Conservation (phyloP, 2,888 invertebrate genomes). For the Eumerus sabulonum region DNA sequence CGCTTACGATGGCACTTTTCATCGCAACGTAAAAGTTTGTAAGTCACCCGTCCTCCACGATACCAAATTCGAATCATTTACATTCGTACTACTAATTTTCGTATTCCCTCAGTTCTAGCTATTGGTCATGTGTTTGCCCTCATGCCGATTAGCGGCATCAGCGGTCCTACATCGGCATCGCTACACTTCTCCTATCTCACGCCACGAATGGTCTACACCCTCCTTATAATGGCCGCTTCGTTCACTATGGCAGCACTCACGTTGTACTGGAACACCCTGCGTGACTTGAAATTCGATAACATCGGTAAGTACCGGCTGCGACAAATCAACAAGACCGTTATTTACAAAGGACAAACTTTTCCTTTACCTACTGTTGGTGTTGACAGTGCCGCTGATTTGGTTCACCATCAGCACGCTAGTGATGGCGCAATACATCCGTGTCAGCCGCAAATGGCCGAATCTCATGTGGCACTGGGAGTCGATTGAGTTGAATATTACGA, state of each 20-base stretch:
- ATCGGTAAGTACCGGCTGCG: conserved; percentile 42
- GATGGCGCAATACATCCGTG: conserved; percentile 74
- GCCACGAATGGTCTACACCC: conserved; percentile 40
- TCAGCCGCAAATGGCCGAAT: conserved; percentile 79
- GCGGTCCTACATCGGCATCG: conserved; percentile 75
- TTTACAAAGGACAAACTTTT: conserved; percentile 10
- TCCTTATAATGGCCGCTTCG: conserved; percentile 48
- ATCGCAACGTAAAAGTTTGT: conserved; percentile 59
- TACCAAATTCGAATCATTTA: neutral
- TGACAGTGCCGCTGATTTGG: conserved; percentile 70
- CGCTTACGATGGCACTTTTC: conserved; percentile 58
- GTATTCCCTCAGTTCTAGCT: conserved; percentile 73
- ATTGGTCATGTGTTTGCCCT: conserved; percentile 80
- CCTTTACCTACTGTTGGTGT: neutral
- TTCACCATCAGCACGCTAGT: conserved; percentile 65
- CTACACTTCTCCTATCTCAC: conserved; percentile 53
- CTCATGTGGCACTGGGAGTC: conserved; percentile 78
- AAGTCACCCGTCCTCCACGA: conserved; percentile 15
- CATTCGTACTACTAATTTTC: conserved; percentile 1
- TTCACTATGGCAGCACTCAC: conserved; percentile 45
- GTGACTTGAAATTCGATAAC: conserved; percentile 58
- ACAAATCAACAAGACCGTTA: neutral
- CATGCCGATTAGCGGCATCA: conserved; percentile 79
- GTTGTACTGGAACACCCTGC: conserved; percentile 57
- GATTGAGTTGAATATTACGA: conserved; percentile 72